Evolutionary conservation across 2,113 vertebrate species (phyloP), one percentile per base, ranked within the genome.

Genomic region (Glareola pratincola): DNA sequence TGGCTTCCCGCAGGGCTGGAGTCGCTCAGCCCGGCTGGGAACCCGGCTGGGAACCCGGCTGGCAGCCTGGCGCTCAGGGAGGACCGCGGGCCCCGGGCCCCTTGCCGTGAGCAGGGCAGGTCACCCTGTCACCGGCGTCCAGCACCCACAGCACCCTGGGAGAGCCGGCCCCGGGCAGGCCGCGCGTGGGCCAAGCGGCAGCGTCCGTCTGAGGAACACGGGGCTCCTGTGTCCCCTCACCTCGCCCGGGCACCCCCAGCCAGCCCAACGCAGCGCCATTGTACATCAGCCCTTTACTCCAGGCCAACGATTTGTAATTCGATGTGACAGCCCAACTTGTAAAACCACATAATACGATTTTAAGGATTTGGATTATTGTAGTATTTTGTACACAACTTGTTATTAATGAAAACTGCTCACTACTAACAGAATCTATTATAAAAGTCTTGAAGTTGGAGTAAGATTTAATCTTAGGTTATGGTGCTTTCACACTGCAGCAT

Each of bases 221-320:
- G 16, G 47, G 16, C 9, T 68, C 36, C 79, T 63, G 18, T 9
- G 27, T 4, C 34, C 14, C 45, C 2, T 48, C 47, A 22, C 21
- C 41, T 48, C 48, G 24, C 6, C 45, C 12, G 8, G 7, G 30
- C 24, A 53, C 9, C 18, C 36, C 27, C 63, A 67, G 8, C 2
- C 54, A 79, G 32, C 19, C 24, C 3, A 15, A 75, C 16, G 8
- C 18, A 51, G 64, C 0, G 0, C 4, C 8, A 59, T 60, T 83
- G 78, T 24, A 78, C 56, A 83, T 23, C 56, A 50, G 21, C 41
- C 7, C 29, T 78, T 59, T 43, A 22, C 41, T 45, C 60, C 47
- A 47, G 62, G 39, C 41, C 67, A 27, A 14, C 21, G 2, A 12
- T 30, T 68, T 54, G 39, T 36, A 48, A 14, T 12, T 79, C 3